phyloP scores from a whole-genome alignment of 1,140 invertebrate genomes.

The Aphelenchoides fujianensis region DNA sequence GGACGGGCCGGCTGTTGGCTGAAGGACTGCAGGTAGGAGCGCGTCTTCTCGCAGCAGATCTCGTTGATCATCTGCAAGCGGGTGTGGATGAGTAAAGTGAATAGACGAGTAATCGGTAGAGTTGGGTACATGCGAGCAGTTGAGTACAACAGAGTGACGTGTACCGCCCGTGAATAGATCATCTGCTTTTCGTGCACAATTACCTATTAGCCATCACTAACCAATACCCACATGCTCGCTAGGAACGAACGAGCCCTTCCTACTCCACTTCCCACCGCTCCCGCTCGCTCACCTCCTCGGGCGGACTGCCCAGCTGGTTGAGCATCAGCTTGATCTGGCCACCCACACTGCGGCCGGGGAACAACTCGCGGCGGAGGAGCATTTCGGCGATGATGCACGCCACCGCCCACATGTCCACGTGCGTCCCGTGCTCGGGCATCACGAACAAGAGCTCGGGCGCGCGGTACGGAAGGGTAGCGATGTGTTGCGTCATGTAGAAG shows the following conservation, averaged over 20 bases:
- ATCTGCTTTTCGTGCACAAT: no score
- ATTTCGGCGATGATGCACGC: slow-evolving; percentile 98
- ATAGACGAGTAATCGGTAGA: background rate
- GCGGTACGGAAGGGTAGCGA: slow-evolving; percentile 86
- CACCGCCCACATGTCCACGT: slow-evolving; percentile 96
- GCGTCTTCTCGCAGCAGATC: slow-evolving; percentile 54
- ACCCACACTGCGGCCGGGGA: slow-evolving; percentile 73
- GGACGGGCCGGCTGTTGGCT: slow-evolving; percentile 22
- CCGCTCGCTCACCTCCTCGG: slow-evolving; percentile 51
- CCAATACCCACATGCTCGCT: no score
- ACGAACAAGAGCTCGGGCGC: slow-evolving; percentile 92
- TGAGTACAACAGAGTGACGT: no score
- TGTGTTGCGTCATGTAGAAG: slow-evolving; percentile 69
- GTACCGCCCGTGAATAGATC: no score
- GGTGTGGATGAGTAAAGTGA: slow-evolving; percentile 24
- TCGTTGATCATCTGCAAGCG: slow-evolving; percentile 51
- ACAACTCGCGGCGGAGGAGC: slow-evolving; percentile 85
- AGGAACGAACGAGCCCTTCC: no score
- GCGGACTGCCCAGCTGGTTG: slow-evolving; percentile 45
- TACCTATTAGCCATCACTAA: no score
- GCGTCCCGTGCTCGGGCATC: slow-evolving; percentile 76
- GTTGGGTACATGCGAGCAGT: no score
- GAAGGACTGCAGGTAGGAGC: slow-evolving; percentile 45
- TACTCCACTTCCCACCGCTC: no score
- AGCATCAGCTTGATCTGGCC: slow-evolving; percentile 57